Percentiles rank a stretch among this genome's conserved stretches.
Evolutionary conservation across 2,888 invertebrate species (phyloP).

Genomic region (Cactoblastis cactorum): DNA sequence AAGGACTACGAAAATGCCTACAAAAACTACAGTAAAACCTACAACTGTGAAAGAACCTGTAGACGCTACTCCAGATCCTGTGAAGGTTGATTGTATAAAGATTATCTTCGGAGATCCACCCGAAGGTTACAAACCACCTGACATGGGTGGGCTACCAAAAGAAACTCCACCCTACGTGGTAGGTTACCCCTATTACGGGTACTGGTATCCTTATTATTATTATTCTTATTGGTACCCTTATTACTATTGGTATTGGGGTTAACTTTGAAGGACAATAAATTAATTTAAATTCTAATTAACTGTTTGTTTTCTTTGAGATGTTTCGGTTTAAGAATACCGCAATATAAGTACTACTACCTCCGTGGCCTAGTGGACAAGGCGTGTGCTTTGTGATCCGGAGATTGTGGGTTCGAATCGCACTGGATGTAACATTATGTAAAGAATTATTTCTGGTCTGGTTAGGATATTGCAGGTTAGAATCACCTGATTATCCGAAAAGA

Average conservation of each 20-base stretch:
- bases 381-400: too few relatives aligned
- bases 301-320: too few relatives aligned
- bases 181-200: background rate
- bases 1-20: too few relatives aligned
- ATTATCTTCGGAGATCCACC: background rate
- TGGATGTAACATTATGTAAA: too few relatives aligned
- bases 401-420: too few relatives aligned
- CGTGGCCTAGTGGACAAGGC: too few relatives aligned
- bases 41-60: background rate
- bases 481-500: too few relatives aligned
- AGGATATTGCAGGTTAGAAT: too few relatives aligned
- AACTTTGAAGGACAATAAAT: background rate
- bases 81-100: background rate
- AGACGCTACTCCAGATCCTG: too few relatives aligned
- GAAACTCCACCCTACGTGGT: background rate
- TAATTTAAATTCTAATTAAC: background rate
- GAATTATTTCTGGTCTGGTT: too few relatives aligned
- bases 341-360: too few relatives aligned
- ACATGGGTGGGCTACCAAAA: background rate
- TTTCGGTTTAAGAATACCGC: too few relatives aligned
- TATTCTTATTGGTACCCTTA: slow-evolving; percentile 14
- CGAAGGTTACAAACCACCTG: background rate
- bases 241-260: slow-evolving; percentile 7
- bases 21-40: background rate
- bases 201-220: background rate